Evolutionary conservation across 53 echinoderm and acorn worm genomes (phyloP).

Genomic region (Arbacia lixula): DNA sequence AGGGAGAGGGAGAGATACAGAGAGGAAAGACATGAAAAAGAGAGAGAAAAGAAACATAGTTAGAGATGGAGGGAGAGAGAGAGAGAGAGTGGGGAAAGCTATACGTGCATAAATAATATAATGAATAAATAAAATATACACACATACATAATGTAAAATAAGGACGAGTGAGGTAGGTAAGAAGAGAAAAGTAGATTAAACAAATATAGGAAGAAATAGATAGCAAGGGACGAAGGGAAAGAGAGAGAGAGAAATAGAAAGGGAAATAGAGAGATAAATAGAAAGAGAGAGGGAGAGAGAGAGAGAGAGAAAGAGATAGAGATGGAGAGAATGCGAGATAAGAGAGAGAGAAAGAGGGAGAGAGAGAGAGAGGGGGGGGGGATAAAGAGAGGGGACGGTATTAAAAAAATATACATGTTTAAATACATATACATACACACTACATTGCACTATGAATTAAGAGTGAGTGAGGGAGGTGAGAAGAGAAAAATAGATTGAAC

Average conservation of each 20-base stretch:
- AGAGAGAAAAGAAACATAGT: no score
- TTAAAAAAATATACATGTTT: slow-evolving; percentile 12
- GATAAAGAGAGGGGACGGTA: background rate
- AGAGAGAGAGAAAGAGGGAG: slow-evolving; percentile 4
- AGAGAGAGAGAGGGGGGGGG: background rate
- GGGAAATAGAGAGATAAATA: background rate
- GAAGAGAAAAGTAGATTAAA: no score
- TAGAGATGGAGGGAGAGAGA: background rate
- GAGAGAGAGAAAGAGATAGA: background rate
- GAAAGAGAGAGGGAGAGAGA: background rate
- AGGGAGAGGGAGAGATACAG: background rate
- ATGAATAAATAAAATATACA: no score
- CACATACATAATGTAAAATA: no score
- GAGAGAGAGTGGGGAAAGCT: no score
- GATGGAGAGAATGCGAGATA: background rate
- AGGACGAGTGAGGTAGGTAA: no score
- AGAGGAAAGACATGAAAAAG: no score
- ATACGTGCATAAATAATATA: no score
- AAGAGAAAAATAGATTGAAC: background rate
- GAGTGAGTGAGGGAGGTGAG: background rate
- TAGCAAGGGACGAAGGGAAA: background rate
- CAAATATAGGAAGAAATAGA: no score
- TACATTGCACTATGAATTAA: no score
- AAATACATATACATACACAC: no score
- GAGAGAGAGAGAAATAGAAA: background rate